These are phyloP conservation scores for Microplitis deprimator DNA, from an alignment of 2,888 invertebrate species.

Conservation along the genomic window DNA sequence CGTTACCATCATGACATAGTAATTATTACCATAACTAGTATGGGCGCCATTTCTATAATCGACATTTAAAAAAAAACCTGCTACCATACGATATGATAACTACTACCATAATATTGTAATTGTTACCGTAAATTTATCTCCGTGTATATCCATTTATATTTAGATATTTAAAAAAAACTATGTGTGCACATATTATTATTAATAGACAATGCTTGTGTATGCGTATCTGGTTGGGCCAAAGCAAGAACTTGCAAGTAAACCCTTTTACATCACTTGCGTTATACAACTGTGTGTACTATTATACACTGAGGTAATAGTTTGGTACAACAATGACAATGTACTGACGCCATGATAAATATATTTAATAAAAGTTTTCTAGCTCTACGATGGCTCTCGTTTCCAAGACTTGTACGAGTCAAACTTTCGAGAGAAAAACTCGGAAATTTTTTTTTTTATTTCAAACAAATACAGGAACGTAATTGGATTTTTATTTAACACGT, in stretches of 20 bases:
- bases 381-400: background rate
- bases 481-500: background rate
- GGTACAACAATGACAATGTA: background rate
- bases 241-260: background rate
- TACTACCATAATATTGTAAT: no score
- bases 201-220: constrained; percentile 3
- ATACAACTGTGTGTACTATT: background rate
- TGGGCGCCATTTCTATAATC: no score
- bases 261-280: background rate
- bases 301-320: background rate
- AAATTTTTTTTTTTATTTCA: no score
- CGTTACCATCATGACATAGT: no score
- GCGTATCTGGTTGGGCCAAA: background rate
- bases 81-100: no score
- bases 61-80: no score
- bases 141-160: no score
- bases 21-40: no score
- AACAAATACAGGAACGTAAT: no score
- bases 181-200: background rate
- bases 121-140: no score
- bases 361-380: background rate
- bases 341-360: background rate
- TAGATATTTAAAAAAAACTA: background rate
- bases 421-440: background rate
- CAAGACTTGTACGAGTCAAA: background rate